Evolutionary conservation across 1,140 invertebrate species (phyloP), one percentile per base, ranked within the genome.

Genomic region (Plodia interpunctella): DNA sequence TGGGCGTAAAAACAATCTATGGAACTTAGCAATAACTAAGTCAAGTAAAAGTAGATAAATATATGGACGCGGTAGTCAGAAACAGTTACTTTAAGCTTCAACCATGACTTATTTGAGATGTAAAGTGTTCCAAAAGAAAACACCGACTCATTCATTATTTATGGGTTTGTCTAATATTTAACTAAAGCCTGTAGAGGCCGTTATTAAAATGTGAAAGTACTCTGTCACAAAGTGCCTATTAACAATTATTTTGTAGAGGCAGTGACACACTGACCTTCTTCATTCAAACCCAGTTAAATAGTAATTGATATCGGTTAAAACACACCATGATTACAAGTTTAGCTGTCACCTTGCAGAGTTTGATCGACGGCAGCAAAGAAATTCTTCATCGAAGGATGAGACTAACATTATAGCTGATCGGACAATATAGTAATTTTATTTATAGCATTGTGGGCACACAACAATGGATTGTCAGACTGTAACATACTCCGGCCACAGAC

Each of bases 31-130:
- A 25, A 25, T 25, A 25, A 25, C 21, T 25, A 6, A 3, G 21
- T 25, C 21, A 25, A 25, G 21, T 3, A 25, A 25, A 25, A 25
- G 6, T 25, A 25, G 2, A 25, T 3, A 25, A 25, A n/a, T 11
- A 5, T 49, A 49, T 49, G 11, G 11, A 49, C 28, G 30, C 30
- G 30, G 3, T 32, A 10, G 30, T 32, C 30, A 11, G 30, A 10
- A 32, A 75, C 70, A 73, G 70, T 73, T 74, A 72, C 72, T 57
- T 65, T 65, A 68, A 66, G 21, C 21, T 25, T 32, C 6, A 32
- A 9, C 30, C 60, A 70, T 74, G 66, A 70, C 68, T 68, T 69
- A 71, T 71, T 50, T 55, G 51, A 53, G 35, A 58, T 49, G 52
- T 59, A 63, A 70, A 51, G 30, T 51, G 30, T 28, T 44, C 17